Percentiles rank a stretch among this genome's conserved stretches.
These are phyloP conservation scores for Andrena flavipes DNA, from an alignment of 2,888 invertebrate species.

Conservation along the genomic window DNA sequence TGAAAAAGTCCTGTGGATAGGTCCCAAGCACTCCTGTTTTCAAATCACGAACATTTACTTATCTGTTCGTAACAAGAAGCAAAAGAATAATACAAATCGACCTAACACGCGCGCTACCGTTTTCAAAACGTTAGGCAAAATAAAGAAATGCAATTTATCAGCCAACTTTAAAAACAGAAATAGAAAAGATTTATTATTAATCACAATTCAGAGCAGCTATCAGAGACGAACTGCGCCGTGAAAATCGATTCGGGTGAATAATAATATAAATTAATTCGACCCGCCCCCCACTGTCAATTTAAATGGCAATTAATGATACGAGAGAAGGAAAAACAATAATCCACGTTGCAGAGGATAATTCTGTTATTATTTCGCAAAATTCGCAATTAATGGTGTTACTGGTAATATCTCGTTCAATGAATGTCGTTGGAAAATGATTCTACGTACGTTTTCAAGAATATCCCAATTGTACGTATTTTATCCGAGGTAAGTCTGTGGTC, in stretches of 20 bases:
- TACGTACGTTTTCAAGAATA: constrained; percentile 13
- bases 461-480: background rate
- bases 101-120: background rate
- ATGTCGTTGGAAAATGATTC: background rate
- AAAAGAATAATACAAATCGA: background rate
- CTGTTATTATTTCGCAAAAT: background rate
- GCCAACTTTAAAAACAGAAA: no score
- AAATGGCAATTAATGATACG: no score
- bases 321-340: background rate
- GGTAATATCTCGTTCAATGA: background rate
- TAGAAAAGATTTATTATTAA: no score
- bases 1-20: background rate
- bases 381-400: background rate
- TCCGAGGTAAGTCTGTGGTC: background rate
- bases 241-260: no score
- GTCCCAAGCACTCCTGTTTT: background rate
- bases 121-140: background rate
- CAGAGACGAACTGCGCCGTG: no score
- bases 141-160: background rate
- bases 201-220: no score
- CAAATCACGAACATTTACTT: background rate
- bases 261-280: no score
- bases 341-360: background rate
- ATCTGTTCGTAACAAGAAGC: background rate
- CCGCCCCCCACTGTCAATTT: no score